Conservation (phyloP, 1,140 invertebrate genomes). For the Ectropis grisescens region DNA sequence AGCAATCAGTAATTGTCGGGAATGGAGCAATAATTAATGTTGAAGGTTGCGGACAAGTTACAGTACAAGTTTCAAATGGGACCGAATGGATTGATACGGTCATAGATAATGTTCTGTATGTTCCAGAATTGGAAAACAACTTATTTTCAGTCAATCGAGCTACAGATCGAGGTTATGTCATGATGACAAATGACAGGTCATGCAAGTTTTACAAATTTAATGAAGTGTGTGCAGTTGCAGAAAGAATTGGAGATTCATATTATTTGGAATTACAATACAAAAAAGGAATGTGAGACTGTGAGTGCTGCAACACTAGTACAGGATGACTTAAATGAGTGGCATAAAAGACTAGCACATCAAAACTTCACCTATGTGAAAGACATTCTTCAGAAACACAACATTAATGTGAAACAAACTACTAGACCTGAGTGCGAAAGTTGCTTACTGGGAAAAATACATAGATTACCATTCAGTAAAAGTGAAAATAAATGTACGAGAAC, state of each 20-base stretch:
- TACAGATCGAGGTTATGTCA: slow-evolving; percentile 17
- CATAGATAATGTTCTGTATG: slow-evolving; percentile 34
- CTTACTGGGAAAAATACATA: slow-evolving; percentile 42
- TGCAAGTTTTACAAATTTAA: neutral
- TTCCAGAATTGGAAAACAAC: slow-evolving; percentile 28
- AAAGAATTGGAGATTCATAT: neutral
- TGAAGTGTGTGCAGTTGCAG: neutral
- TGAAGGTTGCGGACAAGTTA: too few species aligned
- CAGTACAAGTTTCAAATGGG: too few species aligned
- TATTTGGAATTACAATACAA: neutral
- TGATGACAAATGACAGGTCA: too few species aligned
- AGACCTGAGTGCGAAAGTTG: slow-evolving; percentile 39
- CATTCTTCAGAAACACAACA: slow-evolving; percentile 14
- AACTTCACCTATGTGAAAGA: neutral
- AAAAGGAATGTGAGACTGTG: neutral
- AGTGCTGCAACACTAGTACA: neutral
- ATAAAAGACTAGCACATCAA: slow-evolving; percentile 1
- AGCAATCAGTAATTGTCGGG: too few species aligned
- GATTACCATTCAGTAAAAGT: slow-evolving; percentile 24
- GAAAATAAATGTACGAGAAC: slow-evolving; percentile 1
- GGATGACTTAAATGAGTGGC: neutral
- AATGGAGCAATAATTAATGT: too few species aligned
- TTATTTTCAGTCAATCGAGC: slow-evolving; percentile 26
- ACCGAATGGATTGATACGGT: too few species aligned
- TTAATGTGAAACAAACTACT: slow-evolving; percentile 15